Base-by-base conservation (phyloP, 2,797 vertebrate species). In the Lophotriccus pileatus region DNA sequence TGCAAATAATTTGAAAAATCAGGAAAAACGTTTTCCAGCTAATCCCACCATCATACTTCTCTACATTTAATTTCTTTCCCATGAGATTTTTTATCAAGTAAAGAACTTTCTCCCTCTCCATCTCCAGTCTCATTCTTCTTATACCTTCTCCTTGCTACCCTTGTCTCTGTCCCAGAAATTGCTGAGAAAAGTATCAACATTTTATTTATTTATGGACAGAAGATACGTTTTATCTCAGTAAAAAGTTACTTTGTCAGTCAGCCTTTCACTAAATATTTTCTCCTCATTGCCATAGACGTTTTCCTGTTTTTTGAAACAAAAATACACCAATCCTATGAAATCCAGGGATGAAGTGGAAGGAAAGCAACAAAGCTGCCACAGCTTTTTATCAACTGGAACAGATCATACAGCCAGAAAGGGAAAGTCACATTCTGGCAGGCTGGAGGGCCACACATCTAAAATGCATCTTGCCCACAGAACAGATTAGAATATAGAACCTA, bases 301-400 rank as follows among this genome's bases (percentile, higher is more conserved):
- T 88, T 94, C 77, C 60, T 74, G 56, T 32, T 44, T 77, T 86
- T 60, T 67, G 77, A 90, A 95, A 88, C 16, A 95, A 88, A 94
- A 94, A 90, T 55, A 95, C 18, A 70, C 79, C 76, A 43, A 55
- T 66, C 82, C 82, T 91, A 60, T 44, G 41, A 88, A 92, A 91
- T 23, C n/a, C 69, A 76, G 63, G 37, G 58, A 70, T n/a, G 25
- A 79, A 44, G 20, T 56, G 66, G 55, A 94, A 85, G 64, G 21
- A 90, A 88, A 90, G 47, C 73, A 94, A 78, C 22, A 34, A 22
- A 23, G 39, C 73, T 93, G 39, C 3, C 44, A 53, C 32, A 49
- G n/a, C 28, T 86, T 94, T 89, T 92, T 56, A 89, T 91, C 55
- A 9, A 30, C 76, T 90, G 62, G 47, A 92, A 58, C 53, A 85